These are phyloP conservation scores for Enteromius fasciolatus DNA, from an alignment of 2,797 vertebrate genomes.

Conservation along the genomic window DNA sequence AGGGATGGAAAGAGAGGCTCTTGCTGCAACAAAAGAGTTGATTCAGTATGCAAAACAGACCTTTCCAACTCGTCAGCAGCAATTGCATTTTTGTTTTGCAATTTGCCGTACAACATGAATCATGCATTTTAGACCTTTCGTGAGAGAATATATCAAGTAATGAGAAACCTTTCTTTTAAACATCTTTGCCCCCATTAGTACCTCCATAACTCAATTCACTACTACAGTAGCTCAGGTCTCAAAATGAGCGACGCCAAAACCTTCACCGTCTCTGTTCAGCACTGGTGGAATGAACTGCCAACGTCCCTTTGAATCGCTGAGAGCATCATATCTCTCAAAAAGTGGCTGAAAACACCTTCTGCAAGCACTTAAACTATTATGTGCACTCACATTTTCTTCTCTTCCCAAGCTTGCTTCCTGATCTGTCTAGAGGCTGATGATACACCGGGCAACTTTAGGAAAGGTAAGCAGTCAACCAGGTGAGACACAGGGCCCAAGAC, in stretches of 20 bases:
- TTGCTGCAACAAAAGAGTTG: conserved; percentile 26
- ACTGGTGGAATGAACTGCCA: not conserved
- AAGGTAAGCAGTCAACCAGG: too few species aligned
- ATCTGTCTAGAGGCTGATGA: too few species aligned
- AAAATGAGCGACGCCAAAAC: not conserved
- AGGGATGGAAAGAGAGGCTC: not conserved
- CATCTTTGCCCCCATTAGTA: not conserved
- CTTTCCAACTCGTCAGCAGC: conserved; percentile 31
- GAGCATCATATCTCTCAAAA: not conserved
- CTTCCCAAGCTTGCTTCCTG: not conserved
- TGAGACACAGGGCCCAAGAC: too few species aligned
- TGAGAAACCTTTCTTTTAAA: not conserved
- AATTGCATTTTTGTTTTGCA: conserved; percentile 8
- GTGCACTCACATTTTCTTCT: not conserved
- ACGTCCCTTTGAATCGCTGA: not conserved
- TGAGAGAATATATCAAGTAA: not conserved
- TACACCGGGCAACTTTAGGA: too few species aligned
- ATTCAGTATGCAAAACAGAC: conserved; percentile 38
- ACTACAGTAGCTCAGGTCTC: not conserved
- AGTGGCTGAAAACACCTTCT: not conserved
- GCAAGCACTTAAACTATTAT: not conserved
- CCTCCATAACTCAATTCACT: not conserved
- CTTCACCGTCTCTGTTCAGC: not conserved
- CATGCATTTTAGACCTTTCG: not conserved
- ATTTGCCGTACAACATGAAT: not conserved